These are phyloP conservation scores for Podarcis raffonei DNA, from an alignment of 2,113 vertebrate genomes.

Conservation along the genomic window DNA sequence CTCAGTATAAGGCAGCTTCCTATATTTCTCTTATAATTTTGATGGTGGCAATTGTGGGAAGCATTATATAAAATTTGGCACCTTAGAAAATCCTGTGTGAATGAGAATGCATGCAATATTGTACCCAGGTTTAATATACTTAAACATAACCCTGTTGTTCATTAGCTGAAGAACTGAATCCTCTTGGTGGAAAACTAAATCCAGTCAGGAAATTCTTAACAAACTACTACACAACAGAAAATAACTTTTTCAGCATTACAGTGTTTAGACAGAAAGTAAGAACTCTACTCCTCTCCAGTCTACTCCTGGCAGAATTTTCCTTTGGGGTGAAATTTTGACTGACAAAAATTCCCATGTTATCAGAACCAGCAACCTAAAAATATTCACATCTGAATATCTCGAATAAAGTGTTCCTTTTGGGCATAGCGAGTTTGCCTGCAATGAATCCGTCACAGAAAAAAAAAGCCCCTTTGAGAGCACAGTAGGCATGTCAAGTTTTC, in stretches of 20 bases:
- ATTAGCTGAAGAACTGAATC: background rate
- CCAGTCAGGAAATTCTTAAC: constrained; percentile 3
- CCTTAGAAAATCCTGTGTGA: background rate
- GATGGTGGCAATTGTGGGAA: background rate
- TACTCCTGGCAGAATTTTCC: background rate
- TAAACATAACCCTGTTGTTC: background rate
- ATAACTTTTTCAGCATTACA: constrained; percentile 11
- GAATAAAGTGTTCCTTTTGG: background rate
- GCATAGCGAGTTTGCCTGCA: background rate
- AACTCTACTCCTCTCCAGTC: background rate
- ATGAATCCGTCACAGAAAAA: background rate
- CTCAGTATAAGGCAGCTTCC: too few species aligned
- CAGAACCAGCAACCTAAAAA: background rate
- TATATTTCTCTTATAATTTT: too few species aligned
- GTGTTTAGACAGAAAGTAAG: constrained; percentile 4
- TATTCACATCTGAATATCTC: background rate
- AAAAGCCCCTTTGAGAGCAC: background rate
- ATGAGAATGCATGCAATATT: background rate
- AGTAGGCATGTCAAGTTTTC: background rate
- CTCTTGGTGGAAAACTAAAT: background rate
- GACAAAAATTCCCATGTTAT: background rate
- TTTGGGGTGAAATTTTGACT: background rate
- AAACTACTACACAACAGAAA: constrained; percentile 14
- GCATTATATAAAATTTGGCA: background rate
- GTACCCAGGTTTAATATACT: background rate